Evolutionary conservation across 2,888 invertebrate species (phyloP).

Genomic region (Saturnia pavonia): DNA sequence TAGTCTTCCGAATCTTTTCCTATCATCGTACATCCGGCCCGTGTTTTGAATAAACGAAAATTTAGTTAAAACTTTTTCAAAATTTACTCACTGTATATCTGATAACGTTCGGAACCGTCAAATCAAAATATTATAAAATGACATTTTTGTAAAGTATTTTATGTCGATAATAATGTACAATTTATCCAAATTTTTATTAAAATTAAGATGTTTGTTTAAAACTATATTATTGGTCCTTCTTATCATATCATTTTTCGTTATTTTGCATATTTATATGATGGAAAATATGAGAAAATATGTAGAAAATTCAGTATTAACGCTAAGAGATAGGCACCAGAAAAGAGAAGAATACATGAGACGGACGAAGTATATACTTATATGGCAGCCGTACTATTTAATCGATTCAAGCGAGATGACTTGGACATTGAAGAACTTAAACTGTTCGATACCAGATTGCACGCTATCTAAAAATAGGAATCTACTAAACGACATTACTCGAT

Average conservation of each 20-base stretch:
- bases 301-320: constrained; percentile 26
- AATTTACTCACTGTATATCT: neutral
- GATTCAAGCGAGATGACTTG: constrained; percentile 14
- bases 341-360: constrained; percentile 9
- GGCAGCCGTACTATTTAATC: constrained; percentile 33
- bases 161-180: constrained; percentile 1
- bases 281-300: constrained; percentile 31
- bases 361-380: constrained; percentile 43
- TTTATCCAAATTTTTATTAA: constrained; percentile 16
- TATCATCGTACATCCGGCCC: constrained; percentile 51
- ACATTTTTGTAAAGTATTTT: constrained; percentile 5
- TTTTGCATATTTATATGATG: constrained; percentile 35
- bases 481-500: constrained; percentile 40
- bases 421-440: constrained; percentile 32
- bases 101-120: constrained; percentile 11
- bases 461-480: constrained; percentile 42
- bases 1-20: constrained; percentile 45
- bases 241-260: constrained; percentile 30
- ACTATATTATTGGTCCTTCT: constrained; percentile 30
- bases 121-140: neutral
- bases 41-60: constrained; percentile 11
- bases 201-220: constrained; percentile 35
- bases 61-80: constrained; percentile 15
- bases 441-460: constrained; percentile 43
- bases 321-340: constrained; percentile 15